Evolutionary conservation across 2,888 invertebrate genomes (phyloP), one percentile per base, ranked within the genome.

Genomic region (Glaucopsyche alexis): DNA sequence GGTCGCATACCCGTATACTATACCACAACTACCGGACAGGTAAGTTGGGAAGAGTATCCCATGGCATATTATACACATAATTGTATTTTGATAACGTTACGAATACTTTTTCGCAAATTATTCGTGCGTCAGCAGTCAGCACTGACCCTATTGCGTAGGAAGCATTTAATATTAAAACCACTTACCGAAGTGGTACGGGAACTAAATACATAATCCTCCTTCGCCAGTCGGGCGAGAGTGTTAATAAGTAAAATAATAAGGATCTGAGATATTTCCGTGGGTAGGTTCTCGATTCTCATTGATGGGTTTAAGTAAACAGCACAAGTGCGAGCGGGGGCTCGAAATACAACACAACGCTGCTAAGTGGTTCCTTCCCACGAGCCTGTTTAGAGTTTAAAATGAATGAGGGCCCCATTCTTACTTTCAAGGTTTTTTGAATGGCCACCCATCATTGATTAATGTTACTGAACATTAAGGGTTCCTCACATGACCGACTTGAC

Each of bases 311-410:
- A 67, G 47, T 45, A 67, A 67, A 67, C 45, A 67, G 42, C 13
- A 7, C 16, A 19, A 19, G 67, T 45, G 8, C 7, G 7, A 1
- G 29, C 29, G 45, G 13, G 40, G 66, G 42, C 29, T 72, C 72
- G 66, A 72, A 72, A 72, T 72, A 66, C 66, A 52, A 72, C 72
- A 72, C 66, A 38, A 19, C 13, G 42, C 50, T 66, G 72, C 66
- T 52, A 72, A 72, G 40, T 72, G 66, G 49, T 40, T 52, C 66
- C 42, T 67, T 19, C 55, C 55, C 55, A 55, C 19, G 19, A 19
- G 55, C 55, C 42, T 29, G 29, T 7, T 14, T 8, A n/a, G 52
- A 52, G 16, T 52, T 52, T 52, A n/a, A 16, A 52, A 19, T 55
- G 55, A 55, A 55, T 55, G 55, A 42, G 42, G 42, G 6, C 16